These are phyloP conservation scores for Gallinago media DNA, from an alignment of 2,113 vertebrate species.

Conservation along the genomic window DNA sequence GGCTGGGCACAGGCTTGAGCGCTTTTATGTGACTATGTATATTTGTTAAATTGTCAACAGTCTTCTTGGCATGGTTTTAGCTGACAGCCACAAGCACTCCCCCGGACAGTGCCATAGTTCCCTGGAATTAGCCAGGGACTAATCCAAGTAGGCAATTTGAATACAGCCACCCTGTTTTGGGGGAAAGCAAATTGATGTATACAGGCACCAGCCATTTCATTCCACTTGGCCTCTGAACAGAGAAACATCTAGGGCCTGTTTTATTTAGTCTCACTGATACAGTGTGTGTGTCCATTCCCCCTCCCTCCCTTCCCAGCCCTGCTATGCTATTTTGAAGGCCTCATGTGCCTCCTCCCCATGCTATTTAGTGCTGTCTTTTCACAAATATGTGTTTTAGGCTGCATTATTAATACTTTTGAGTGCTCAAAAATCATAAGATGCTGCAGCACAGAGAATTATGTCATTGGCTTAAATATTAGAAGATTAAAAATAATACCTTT, in stretches of 20 bases:
- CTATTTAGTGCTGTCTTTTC: constrained; percentile 21
- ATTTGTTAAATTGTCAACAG: not conserved
- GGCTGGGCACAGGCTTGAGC: not conserved
- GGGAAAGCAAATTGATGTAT: not conserved
- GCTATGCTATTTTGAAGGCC: not conserved
- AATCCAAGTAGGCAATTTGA: not conserved
- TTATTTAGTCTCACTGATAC: not conserved
- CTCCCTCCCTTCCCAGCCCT: not conserved
- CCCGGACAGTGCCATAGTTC: not conserved
- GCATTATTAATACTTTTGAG: constrained; percentile 51
- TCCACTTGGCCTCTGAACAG: not conserved
- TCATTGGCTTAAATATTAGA: constrained; percentile 50
- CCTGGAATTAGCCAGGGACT: not conserved
- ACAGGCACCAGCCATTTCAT: not conserved
- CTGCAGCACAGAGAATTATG: constrained; percentile 48
- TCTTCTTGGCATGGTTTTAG: not conserved
- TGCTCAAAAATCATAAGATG: constrained; percentile 45
- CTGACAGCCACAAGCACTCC: not conserved
- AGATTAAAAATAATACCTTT: constrained; percentile 71
- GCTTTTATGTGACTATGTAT: not conserved
- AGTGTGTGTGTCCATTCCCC: not conserved
- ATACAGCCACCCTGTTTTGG: not conserved
- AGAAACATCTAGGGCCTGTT: not conserved
- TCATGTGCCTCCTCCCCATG: not conserved
- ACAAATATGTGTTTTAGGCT: constrained; percentile 35